Evolutionary conservation across 2,113 vertebrate genomes (phyloP).

Genomic region (Cyrtonyx montezumae): DNA sequence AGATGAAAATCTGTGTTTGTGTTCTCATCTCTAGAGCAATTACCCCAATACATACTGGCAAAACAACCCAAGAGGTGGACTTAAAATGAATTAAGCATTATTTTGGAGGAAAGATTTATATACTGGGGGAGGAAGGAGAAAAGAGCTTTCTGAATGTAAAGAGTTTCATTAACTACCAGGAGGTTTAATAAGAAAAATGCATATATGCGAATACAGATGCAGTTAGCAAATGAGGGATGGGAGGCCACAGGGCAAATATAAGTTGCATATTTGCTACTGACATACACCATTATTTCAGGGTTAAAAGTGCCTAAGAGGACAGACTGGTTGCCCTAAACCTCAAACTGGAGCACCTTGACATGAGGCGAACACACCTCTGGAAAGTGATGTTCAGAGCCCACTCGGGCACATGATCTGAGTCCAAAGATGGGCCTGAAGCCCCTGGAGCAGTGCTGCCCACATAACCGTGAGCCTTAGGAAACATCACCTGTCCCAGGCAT

Average conservation of each 20-base stretch:
- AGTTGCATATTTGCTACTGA: background rate
- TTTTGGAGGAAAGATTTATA: background rate
- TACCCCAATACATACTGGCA: background rate
- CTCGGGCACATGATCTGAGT: background rate
- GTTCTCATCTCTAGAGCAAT: conserved; percentile 8
- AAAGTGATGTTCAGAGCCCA: background rate
- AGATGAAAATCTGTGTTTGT: conserved; percentile 26
- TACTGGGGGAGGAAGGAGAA: background rate
- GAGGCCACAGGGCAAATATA: background rate
- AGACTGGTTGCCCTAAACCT: background rate
- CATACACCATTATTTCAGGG: background rate
- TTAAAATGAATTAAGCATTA: background rate
- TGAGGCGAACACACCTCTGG: background rate
- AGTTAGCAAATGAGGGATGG: background rate
- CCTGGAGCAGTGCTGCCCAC: conserved; percentile 10
- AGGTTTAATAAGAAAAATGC: background rate
- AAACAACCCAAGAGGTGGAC: background rate
- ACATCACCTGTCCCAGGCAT: conserved; percentile 18
- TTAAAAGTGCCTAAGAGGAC: background rate
- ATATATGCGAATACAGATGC: background rate
- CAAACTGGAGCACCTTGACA: background rate
- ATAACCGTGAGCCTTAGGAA: background rate
- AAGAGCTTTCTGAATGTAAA: background rate
- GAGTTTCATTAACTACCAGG: background rate
- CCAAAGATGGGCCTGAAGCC: conserved; percentile 21